Evolutionary conservation across 1,140 invertebrate genomes (phyloP).

Genomic region (Drosophila kurseongensis): DNA sequence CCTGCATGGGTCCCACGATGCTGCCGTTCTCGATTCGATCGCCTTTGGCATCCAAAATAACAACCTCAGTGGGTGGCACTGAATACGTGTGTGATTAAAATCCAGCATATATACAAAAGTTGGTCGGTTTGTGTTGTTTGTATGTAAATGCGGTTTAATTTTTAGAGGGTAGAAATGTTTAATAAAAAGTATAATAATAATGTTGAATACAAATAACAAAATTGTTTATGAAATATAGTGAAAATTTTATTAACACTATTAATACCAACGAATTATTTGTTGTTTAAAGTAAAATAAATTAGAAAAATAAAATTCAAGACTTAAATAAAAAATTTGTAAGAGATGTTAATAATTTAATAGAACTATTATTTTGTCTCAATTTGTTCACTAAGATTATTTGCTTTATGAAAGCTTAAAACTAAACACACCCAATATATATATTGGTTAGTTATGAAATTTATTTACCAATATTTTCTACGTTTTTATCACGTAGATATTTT

Average conservation of each 20-base stretch:
- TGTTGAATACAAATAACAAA: no score
- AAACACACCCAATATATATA: conserved; percentile 16
- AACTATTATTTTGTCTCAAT: background rate
- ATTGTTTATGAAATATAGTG: no score
- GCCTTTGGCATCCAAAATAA: conserved; percentile 81
- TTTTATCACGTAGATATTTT: conserved; percentile 38
- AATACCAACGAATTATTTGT: background rate
- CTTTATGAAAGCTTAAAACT: conserved; percentile 17
- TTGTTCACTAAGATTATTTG: background rate
- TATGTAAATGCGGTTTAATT: conserved; percentile 35
- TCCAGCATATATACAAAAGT: conserved; percentile 11
- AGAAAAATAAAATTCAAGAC: no score
- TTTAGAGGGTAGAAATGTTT: conserved; percentile 59
- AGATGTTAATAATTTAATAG: no score
- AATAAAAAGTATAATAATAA: background rate
- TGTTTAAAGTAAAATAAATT: background rate
- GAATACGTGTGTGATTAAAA: conserved; percentile 32
- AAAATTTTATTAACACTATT: background rate
- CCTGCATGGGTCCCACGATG: conserved; percentile 79
- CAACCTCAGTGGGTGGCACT: conserved; percentile 83
- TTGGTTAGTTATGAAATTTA: conserved; percentile 31
- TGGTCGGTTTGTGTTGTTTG: conserved; percentile 41
- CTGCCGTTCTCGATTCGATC: conserved; percentile 78
- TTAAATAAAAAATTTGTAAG: background rate
- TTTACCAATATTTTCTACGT: conserved; percentile 77